Conservation (phyloP, 1,140 invertebrate genomes). For the Eufriesea mexicana region DNA sequence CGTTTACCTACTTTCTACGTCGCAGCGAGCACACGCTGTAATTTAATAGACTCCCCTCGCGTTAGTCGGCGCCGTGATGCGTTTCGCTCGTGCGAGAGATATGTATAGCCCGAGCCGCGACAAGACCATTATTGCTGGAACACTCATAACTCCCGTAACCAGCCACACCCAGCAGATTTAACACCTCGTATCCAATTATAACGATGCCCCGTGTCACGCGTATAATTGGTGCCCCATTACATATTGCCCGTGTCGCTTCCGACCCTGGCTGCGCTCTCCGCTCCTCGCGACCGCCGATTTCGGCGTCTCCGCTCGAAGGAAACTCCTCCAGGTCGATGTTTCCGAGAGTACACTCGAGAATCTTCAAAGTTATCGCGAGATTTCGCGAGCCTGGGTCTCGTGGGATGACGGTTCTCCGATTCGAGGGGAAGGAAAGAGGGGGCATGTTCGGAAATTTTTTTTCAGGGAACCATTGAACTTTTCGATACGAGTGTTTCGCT, state of each 20-base stretch:
- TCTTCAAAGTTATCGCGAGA: too few relatives aligned
- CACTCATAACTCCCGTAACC: slow-evolving; percentile 70
- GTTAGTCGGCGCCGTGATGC: slow-evolving; percentile 62
- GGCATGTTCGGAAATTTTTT: too few relatives aligned
- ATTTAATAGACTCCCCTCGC: slow-evolving; percentile 67
- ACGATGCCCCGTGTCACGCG: slow-evolving; percentile 60
- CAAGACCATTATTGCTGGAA: slow-evolving; percentile 71
- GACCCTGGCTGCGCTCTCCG: slow-evolving; percentile 10
- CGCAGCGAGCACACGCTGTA: slow-evolving; percentile 56
- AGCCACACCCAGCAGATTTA: slow-evolving; percentile 73
- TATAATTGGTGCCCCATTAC: slow-evolving; percentile 58
- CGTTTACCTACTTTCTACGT: slow-evolving; percentile 63
- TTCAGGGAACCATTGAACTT: too few relatives aligned
- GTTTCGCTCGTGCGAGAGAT: slow-evolving; percentile 56
- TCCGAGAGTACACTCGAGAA: too few relatives aligned
- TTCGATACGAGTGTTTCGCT: too few relatives aligned
- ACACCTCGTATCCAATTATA: slow-evolving; percentile 75
- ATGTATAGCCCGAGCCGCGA: slow-evolving; percentile 58
- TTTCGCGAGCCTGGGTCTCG: too few relatives aligned
- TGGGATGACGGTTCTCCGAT: too few relatives aligned
- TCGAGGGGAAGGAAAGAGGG: too few relatives aligned
- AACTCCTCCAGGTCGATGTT: too few relatives aligned
- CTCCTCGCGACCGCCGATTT: neutral
- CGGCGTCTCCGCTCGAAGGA: too few relatives aligned
- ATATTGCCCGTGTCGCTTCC: slow-evolving; percentile 39